Evolutionary conservation across 2,113 vertebrate genomes (phyloP), one percentile per base, ranked within the genome.

Genomic region (Microtus montanus): DNA sequence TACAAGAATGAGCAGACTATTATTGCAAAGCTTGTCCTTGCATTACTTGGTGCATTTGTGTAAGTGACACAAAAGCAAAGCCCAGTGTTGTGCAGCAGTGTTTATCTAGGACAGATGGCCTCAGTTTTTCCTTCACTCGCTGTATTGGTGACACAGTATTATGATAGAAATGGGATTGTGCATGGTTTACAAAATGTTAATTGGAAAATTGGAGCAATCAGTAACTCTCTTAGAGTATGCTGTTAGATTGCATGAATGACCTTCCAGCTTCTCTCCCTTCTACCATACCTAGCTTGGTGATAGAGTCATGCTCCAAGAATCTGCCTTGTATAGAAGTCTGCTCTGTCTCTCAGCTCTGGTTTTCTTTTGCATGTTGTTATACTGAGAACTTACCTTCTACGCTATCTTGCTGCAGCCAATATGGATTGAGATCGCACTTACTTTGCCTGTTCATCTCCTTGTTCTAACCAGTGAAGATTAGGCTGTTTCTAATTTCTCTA

Each of bases 221-320:
- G 66, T 20, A n/a, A 71, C 14, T 70, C 17, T 20, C 47, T 93
- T 78, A 8, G 5, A 41, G 49, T 22, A 52, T 7, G 0, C 12
- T 70, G 1, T 47, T 63, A 1, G 71, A 73, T 17, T 7, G 0
- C 8, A 24, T 47, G 28, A 73, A 22, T 44, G 15, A 52, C 22
- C 47, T 33, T 33, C 10, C 7, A 75, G 41, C 66, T 41, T 52
- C 3, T 38, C 52, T n/a, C 4, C 15, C 28, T 19, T 70, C 74
- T 17, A 15, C 5, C 17, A 24, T 2, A 63, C 2, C 17, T 75
- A 10, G 0, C 1, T 1, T 54, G 26, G 19, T 13, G 1, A 22
- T 68, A 78, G 61, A 89, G 2, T 64, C 10, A 2, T 30, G 68
- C 41, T 92, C 52, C 17, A 33, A 20, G 77, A 82, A 24, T 19